Percentiles rank a stretch among this genome's conserved stretches.
These are phyloP conservation scores for Chamaetylas fuelleborni DNA, from an alignment of 2,113 vertebrate species.

Conservation along the genomic window DNA sequence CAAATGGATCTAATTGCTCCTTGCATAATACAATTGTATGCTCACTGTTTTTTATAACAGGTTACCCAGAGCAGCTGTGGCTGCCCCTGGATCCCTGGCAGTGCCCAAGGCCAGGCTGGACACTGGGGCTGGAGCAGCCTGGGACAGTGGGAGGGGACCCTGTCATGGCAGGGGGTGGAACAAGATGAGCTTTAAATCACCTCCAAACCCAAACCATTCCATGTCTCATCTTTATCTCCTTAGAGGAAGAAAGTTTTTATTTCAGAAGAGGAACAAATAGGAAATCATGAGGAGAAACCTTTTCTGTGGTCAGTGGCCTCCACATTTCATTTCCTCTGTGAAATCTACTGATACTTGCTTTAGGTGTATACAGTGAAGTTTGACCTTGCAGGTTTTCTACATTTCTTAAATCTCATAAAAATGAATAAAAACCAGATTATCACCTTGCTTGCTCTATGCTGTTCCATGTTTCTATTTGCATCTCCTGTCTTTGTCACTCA, in stretches of 20 bases:
- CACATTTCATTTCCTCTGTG: neutral
- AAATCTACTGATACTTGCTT: neutral
- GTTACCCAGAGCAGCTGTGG: neutral
- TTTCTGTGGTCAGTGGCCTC: neutral
- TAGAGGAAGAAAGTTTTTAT: neutral
- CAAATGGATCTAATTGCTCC: neutral
- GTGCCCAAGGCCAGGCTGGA: neutral
- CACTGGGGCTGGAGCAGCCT: fast-evolving
- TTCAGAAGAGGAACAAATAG: neutral
- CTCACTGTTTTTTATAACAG: neutral
- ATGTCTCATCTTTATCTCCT: neutral
- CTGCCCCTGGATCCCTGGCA: neutral
- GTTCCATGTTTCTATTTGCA: neutral
- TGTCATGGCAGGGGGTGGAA: neutral
- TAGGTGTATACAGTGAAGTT: neutral
- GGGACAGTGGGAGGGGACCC: neutral
- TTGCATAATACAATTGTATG: neutral
- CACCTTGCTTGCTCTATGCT: fast-evolving
- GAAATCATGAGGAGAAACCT: neutral
- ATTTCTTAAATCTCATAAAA: neutral
- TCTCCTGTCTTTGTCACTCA: neutral
- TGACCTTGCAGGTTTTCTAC: neutral
- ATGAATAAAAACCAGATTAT: neutral
- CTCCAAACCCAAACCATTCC: neutral
- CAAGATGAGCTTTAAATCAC: neutral